These are phyloP conservation scores for Lepilemur ruficaudatus DNA, from an alignment of 2,797 vertebrate genomes.

Conservation along the genomic window DNA sequence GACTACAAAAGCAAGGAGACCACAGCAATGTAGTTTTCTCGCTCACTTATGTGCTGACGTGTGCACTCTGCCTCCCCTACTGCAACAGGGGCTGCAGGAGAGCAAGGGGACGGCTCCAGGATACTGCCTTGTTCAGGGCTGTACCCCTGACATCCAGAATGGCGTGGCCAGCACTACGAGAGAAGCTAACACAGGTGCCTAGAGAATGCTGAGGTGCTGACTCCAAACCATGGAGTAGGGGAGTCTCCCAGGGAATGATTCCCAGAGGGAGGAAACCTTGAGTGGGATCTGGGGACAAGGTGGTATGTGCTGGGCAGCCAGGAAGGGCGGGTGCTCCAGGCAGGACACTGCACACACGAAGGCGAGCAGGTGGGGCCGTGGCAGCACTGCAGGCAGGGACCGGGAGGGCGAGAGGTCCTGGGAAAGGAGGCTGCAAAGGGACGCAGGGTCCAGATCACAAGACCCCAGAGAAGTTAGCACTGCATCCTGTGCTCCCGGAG, in stretches of 20 bases:
- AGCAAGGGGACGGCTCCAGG: no score
- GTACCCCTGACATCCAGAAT: background rate
- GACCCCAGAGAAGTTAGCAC: background rate
- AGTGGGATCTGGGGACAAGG: background rate
- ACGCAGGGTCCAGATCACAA: background rate
- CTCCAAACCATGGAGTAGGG: fast-evolving
- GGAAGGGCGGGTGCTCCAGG: background rate
- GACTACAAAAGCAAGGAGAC: fast-evolving
- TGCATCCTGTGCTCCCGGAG: background rate
- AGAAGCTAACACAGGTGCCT: background rate
- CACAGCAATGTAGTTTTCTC: background rate
- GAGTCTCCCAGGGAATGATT: background rate
- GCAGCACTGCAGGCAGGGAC: no score
- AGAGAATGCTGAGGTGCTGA: background rate
- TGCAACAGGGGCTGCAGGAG: background rate
- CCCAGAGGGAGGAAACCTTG: background rate
- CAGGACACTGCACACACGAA: background rate
- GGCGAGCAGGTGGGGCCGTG: background rate
- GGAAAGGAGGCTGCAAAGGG: background rate
- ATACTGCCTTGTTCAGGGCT: background rate
- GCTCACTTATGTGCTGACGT: background rate
- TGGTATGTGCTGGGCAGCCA: background rate
- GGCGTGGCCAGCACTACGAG: fast-evolving
- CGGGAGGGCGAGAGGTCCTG: fast-evolving
- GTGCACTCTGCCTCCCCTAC: background rate